These are phyloP conservation scores for Tetramorium bicarinatum DNA, from an alignment of 2,888 invertebrate genomes.

Conservation along the genomic window DNA sequence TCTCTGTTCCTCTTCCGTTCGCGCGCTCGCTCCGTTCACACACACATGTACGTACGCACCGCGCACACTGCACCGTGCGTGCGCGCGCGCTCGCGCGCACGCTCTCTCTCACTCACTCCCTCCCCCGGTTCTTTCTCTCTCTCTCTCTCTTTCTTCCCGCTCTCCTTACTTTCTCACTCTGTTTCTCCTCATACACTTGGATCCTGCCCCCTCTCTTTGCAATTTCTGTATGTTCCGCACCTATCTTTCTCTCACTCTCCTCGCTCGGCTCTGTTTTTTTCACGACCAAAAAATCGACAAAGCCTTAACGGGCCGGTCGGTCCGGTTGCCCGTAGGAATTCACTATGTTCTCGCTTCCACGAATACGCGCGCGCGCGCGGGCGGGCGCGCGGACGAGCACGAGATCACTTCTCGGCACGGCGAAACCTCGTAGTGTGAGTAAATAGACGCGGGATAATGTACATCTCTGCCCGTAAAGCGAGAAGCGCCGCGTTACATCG, in stretches of 20 bases:
- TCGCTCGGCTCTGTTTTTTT: constrained; percentile 66
- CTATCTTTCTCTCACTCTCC: constrained; percentile 35
- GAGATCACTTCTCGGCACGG: constrained; percentile 62
- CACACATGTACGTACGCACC: not conserved
- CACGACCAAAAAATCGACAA: constrained; percentile 76
- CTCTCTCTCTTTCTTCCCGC: constrained; percentile 36
- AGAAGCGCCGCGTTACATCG: constrained; percentile 31
- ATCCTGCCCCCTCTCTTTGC: constrained; percentile 23
- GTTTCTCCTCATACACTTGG: constrained; percentile 32
- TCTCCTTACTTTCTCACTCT: constrained; percentile 44
- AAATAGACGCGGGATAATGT: constrained; percentile 74
- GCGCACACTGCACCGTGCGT: not conserved
- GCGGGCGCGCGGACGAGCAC: not conserved
- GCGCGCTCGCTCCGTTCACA: constrained; percentile 41
- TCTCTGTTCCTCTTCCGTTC: constrained; percentile 46
- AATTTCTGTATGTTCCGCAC: constrained; percentile 21
- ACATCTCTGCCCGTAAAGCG: constrained; percentile 72
- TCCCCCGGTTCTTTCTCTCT: constrained; percentile 15
- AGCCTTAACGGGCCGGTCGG: constrained; percentile 75
- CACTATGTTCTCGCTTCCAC: constrained; percentile 65
- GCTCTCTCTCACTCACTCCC: not conserved
- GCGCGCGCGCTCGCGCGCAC: not conserved
- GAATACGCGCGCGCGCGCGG: constrained; percentile 28
- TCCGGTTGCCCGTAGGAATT: constrained; percentile 66
- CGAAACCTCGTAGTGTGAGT: constrained; percentile 76